Percentiles rank a stretch among this genome's conserved stretches.
Conservation (phyloP, 1,140 invertebrate genomes). For the Zaprionus camerounensis region DNA sequence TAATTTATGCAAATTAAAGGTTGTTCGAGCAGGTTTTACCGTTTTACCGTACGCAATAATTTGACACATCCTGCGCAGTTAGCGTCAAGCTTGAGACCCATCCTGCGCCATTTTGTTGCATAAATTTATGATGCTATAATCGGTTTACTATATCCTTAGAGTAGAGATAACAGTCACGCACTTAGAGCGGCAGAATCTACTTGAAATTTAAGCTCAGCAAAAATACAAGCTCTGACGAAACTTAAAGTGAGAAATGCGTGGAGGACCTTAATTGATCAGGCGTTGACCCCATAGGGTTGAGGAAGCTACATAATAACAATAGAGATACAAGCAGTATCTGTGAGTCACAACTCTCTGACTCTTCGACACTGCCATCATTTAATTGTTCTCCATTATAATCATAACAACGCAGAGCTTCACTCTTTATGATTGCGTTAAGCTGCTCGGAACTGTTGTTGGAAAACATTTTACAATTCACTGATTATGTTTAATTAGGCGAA, state of each 20-base stretch:
- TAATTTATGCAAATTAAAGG: conserved; percentile 67
- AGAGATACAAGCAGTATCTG: no score
- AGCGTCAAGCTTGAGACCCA: neutral
- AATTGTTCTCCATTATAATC: neutral
- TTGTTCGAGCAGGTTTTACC: conserved; percentile 16
- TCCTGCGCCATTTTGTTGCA: conserved; percentile 6
- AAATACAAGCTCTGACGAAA: no score
- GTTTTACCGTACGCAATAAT: conserved; percentile 7
- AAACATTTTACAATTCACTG: neutral
- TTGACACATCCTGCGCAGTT: conserved; percentile 44
- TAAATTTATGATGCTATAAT: conserved; percentile 7
- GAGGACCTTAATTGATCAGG: no score
- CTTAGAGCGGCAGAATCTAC: neutral
- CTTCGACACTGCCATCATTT: neutral
- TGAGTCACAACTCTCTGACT: no score
- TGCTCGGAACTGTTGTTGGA: neutral
- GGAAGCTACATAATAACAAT: no score
- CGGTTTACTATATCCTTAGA: neutral
- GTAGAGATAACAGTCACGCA: neutral
- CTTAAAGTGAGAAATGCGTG: no score
- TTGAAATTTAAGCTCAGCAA: neutral
- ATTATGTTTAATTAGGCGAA: conserved; percentile 31
- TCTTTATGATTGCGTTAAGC: neutral
- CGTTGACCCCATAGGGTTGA: no score
- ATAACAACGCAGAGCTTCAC: neutral